A percentile compares a stretch with the other conserved stretches of the same genome.
phyloP scores from a whole-genome alignment of 1,140 invertebrate genomes.

The Caenorhabditis elegans region WBcel235 BX284606.5:9927001-9927500 shows the following conservation, averaged over 20 bases:
- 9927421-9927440: neutral
- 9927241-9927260: neutral
- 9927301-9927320: neutral
- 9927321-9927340: slow-evolving; percentile 10
- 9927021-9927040: slow-evolving; percentile 14
- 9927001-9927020: slow-evolving; percentile 4
- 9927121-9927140: neutral
- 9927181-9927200: neutral
- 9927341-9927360: neutral
- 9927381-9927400: neutral
- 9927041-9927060: neutral
- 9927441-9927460: too few relatives aligned
- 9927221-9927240: neutral
- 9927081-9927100: neutral
- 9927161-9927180: neutral
- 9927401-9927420: neutral
- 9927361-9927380: neutral
- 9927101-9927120: neutral
- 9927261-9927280: neutral
- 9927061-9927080: neutral
- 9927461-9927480: neutral
- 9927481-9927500: neutral
- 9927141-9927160: neutral
- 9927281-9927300: slow-evolving; percentile 7
- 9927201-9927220: neutral